Evolutionary conservation across 2,888 invertebrate species (phyloP), one percentile per base, ranked within the genome.

Genomic region (Peribatodes rhomboidaria): DNA sequence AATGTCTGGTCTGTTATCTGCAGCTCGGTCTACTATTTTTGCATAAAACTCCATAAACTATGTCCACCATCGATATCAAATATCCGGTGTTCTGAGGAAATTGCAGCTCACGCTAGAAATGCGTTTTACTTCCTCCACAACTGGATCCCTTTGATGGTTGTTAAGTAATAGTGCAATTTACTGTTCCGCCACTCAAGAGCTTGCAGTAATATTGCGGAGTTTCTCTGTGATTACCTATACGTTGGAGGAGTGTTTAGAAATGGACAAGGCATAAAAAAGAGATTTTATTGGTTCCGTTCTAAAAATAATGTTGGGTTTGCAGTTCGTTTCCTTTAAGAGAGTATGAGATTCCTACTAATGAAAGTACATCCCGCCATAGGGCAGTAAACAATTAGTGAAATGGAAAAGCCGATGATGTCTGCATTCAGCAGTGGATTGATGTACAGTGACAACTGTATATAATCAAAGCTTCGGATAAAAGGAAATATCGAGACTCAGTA

Each of bases 81-180:
- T 82, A 74, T 79, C 80, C 82, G 79, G 74, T 79, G 73, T 78
- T 76, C 76, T 71, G 69, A 69, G 65, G 64, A 72, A 78, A 78
- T 76, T 68, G 67, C 76, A 61, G 71, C 73, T 68, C 58, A 74
- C 69, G 75, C 74, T 78, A 73, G 69, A 72, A 77, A 82, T 73
- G 69, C 67, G 65, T 74, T 75, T 79, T 72, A 77, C 74, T 79
- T 81, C 77, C 79, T 77, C 65, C 70, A 64, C 52, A 74, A 82
- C 76, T 72, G 70, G 75, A 65, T 60, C 39, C 46, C 75, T 75
- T 76, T 76, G 70, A 78, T 74, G 63, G 60, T 64, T 64, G 70
- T 80, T 79, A 70, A 71, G 76, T 75, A 78, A 80, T 74, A 72
- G 69, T 64, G 61, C 70, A 75, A 76, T 76, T 78, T 75, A 72